Conservation (phyloP, 2,797 vertebrate genomes). For the Tamandua tetradactyla region DNA sequence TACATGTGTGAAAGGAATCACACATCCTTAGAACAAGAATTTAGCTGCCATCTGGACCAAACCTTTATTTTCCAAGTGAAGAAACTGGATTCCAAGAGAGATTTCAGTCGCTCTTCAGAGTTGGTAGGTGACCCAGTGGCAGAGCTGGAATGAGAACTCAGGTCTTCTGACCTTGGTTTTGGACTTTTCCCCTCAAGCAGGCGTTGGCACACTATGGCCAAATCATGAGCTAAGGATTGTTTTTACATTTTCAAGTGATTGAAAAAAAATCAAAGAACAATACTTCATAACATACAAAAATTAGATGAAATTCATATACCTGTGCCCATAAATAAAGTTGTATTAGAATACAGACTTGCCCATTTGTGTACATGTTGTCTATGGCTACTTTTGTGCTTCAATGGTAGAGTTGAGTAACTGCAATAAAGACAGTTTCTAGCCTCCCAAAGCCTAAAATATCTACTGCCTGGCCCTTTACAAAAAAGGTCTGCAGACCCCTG, state of each 20-base stretch:
- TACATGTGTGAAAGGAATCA: neutral
- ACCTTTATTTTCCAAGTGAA: neutral
- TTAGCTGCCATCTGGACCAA: neutral
- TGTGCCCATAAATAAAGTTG: neutral
- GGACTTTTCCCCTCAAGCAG: neutral
- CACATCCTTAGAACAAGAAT: neutral
- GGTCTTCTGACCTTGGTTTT: neutral
- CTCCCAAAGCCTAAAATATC: neutral
- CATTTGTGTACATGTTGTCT: neutral
- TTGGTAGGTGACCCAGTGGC: neutral
- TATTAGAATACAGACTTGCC: neutral
- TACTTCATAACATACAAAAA: neutral
- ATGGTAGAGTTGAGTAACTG: neutral
- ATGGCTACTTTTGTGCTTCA: neutral
- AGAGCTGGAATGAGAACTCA: neutral
- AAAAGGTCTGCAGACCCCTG: neutral
- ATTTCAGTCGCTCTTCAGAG: neutral
- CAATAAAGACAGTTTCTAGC: neutral
- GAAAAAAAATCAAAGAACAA: neutral
- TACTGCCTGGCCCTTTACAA: no score
- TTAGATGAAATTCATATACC: slow-evolving; percentile 24
- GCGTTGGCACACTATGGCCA: neutral
- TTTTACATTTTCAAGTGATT: slow-evolving; percentile 16
- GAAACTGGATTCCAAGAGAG: neutral
- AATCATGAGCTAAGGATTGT: neutral